Evolutionary conservation across 1,140 invertebrate genomes (phyloP).

Genomic region (Metaphire vulgaris): DNA sequence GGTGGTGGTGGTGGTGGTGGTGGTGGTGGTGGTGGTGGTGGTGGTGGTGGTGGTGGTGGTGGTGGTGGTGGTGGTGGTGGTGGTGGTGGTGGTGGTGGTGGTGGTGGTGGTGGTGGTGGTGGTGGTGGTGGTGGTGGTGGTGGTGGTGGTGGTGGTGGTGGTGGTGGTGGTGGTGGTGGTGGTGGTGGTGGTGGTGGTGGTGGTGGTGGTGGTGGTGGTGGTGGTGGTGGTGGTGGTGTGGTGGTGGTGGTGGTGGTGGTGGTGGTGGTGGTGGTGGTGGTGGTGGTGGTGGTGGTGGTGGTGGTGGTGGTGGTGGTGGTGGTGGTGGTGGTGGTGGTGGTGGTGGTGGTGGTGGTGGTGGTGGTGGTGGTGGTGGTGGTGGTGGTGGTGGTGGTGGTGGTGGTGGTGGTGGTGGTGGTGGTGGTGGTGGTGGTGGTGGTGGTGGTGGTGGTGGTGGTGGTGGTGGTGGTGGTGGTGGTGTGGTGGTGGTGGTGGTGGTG

Average conservation of each 20-base stretch:
- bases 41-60: constrained; percentile 14
- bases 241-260: constrained; percentile 3
- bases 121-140: constrained; percentile 12
- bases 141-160: constrained; percentile 12
- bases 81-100: constrained; percentile 10
- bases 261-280: constrained; percentile 11
- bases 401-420: constrained; percentile 12
- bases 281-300: constrained; percentile 12
- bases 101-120: constrained; percentile 14
- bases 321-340: constrained; percentile 9
- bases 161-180: constrained; percentile 14
- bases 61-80: constrained; percentile 12
- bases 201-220: constrained; percentile 12
- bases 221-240: constrained; percentile 11
- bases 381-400: constrained; percentile 12
- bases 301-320: constrained; percentile 14
- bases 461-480: constrained; percentile 12
- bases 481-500: constrained; percentile 9
- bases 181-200: constrained; percentile 12
- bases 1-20: constrained; percentile 9
- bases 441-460: constrained; percentile 12
- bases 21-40: constrained; percentile 12
- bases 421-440: constrained; percentile 14
- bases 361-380: constrained; percentile 14
- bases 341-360: constrained; percentile 12